phyloP scores from a whole-genome alignment of 2,797 vertebrate species.

The Parotocinclus haroldoi region DNA sequence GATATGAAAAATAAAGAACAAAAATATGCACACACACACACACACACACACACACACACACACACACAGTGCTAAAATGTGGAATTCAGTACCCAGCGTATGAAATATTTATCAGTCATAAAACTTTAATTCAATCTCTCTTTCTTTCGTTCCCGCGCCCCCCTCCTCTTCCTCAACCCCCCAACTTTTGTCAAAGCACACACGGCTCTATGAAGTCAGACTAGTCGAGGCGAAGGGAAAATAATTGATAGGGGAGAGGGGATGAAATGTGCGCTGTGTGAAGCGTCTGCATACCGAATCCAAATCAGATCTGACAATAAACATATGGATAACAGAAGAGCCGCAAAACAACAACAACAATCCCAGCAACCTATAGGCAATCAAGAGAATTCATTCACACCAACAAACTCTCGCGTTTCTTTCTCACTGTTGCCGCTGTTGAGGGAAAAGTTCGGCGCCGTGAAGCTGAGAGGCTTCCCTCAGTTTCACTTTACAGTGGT shows the following conservation, averaged over 20 bases:
- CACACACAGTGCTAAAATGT: constrained; percentile 56
- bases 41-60: constrained; percentile 50
- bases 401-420: background rate
- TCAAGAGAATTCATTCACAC: constrained; percentile 9
- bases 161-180: constrained; percentile 26
- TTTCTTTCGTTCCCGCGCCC: constrained; percentile 65
- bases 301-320: constrained; percentile 28
- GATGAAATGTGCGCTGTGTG: constrained; percentile 20
- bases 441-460: background rate
- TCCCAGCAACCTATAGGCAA: constrained; percentile 6
- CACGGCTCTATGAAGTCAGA: constrained; percentile 34
- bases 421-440: background rate
- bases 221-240: constrained; percentile 21
- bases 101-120: constrained; percentile 94
- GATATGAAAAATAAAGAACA: constrained; percentile 15
- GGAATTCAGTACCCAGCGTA: constrained; percentile 81
- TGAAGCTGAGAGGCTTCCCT: too few relatives aligned
- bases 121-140: constrained; percentile 84
- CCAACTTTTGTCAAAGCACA: constrained; percentile 43
- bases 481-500: too few relatives aligned
- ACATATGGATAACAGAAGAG: constrained; percentile 24
- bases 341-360: constrained; percentile 6
- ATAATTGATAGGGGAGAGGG: constrained; percentile 33
- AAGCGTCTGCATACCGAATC: constrained; percentile 16
- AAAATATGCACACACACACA: constrained; percentile 38